Evolutionary conservation across 1,140 invertebrate species (phyloP), one percentile per base, ranked within the genome.

Genomic region (Temnothorax curvispinosus): DNA sequence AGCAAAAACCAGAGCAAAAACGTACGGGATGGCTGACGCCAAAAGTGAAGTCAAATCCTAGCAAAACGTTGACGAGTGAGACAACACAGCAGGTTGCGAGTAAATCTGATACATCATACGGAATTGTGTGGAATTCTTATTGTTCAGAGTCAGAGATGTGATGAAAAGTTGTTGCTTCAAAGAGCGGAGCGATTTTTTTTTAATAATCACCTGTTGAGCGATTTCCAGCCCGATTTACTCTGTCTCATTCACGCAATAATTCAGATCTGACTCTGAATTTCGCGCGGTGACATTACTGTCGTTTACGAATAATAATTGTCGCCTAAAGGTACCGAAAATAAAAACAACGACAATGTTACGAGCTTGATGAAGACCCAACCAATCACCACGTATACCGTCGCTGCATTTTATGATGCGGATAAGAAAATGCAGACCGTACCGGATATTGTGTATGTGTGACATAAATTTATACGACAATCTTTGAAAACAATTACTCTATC

Each of bases 351-450:
- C 41, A 15, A 62, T 4, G 0, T 2, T 3, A 64, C 15, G 1
- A 41, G 32, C 64, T 1, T 75, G 2, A 80, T 74, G 84, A 58
- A 76, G 21, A 76, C 69, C 35, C 69, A 91, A 9, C 64, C 89
- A 60, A 90, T 76, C 1, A 71, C 92, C 38, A 92, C 88, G 1
- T 92, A 90, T 88, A 71, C 92, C 5, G 88, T 88, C 6, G 89
- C 91, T 15, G 91, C 92, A 9, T 85, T 87, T n/a, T 85, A 78
- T 21, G 54, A 85, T 38, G 69, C 91, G 58, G 91, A 92, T 52
- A 92, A 92, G 56, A 92, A 74, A 69, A 90, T 86, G 21, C 88
- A 92, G 52, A 93, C 76, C 0, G 82, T 87, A 0, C 2, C 72
- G 88, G 85, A 88, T 13, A 2, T 21, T 13, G 13, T 8, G 52